Evolutionary conservation across 2,797 vertebrate species (phyloP), one percentile per base, ranked within the genome.

Genomic region (Anniella stebbinsi): DNA sequence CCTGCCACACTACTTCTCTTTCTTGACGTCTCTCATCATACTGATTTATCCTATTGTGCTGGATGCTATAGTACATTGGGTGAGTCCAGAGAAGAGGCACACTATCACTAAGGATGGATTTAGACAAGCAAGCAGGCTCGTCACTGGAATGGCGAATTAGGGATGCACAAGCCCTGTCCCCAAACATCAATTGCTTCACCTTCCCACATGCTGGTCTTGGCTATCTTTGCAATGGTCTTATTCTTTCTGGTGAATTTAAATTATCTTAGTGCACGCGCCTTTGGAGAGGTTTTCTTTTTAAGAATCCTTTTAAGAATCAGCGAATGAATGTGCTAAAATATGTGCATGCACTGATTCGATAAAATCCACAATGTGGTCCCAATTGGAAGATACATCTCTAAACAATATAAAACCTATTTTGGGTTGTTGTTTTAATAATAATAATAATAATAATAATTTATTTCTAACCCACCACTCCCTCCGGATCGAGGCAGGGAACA

Each of bases 1-100:
- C 80, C 91, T 87, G 28, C 92, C 81, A 91, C 91, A 9, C 0
- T 6, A 23, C 60, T 28, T 67, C 45, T 67, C 23, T 9, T 69
- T 5, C 83, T 51, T 75, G 51, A 54, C 10, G 60, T 2, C 45
- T 60, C 38, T 45, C 51, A 82, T 10, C 1, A 78, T 84, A 48
- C 12, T 57, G 45, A 72, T 73, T 36, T 36, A 30, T 41, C 36
- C 38, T 41, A 82, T 12, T 82, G 5, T 83, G 38, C 13, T 69
- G 38, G 63, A 45, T 48, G 41, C 28, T 23, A 69, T 2, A 63
- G 23, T 63, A 28, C 57, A 38, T 10, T 18, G 21, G 38, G 12
- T 69, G 38, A 69, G 38, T 69, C 63, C 17, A 84, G 3, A 18
- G 81, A 21, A 38, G 38, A 28, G 30, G 45, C 11, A 2, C 5